Base-by-base conservation (phyloP, 1,140 invertebrate genomes). In the Ostrea denselamellosa region DNA sequence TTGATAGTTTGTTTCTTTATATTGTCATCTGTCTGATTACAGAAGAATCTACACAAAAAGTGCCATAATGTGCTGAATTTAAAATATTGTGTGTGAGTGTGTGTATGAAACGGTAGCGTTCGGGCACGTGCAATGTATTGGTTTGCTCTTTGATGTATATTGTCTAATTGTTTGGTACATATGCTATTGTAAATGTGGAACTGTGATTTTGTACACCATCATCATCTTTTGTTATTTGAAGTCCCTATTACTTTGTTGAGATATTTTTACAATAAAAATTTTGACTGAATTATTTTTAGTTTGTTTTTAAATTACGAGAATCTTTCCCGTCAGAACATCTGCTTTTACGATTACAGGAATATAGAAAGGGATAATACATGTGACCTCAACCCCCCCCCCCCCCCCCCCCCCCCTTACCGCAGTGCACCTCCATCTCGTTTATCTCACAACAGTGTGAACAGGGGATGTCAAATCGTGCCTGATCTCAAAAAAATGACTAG, bases 161-260 rank as follows among this genome's bases (percentile, higher is more conserved):
- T 44, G 34, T 44, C 34, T 5, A 44, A 44, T 44, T 44, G 25
- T 34, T 28, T 34, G 22, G 14, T 77, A 34, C 28, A 14, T 14
- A 19, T 62, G 56, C 19, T 62, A n/a, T 62, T 77, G 22, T 77
- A 9, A 0, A 28, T 34, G 68, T 34, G 22, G 2, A 77, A 77
- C 8, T 77, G 68, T 25, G 14, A 25, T 77, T 77, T 77, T 77
- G 28, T 77, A 71, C 12, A 71, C 28, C 68, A 77, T 77, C 68
- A 77, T 28, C 28, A 44, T 44, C 14, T 77, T 7, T 77, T 77
- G 68, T 77, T 77, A 77, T 77, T 28, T 77, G 68, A 77, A 77
- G 68, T 77, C 68, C 68, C 68, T 77, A 77, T 77, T 25, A 17
- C 12, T 28, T 34, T 77, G 68, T 77, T 77, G 68, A 77, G 68